A percentile compares a stretch with the other conserved stretches of the same genome.
Evolutionary conservation across 2,797 vertebrate genomes (phyloP).

Genomic region (Siniperca scherzeri): DNA sequence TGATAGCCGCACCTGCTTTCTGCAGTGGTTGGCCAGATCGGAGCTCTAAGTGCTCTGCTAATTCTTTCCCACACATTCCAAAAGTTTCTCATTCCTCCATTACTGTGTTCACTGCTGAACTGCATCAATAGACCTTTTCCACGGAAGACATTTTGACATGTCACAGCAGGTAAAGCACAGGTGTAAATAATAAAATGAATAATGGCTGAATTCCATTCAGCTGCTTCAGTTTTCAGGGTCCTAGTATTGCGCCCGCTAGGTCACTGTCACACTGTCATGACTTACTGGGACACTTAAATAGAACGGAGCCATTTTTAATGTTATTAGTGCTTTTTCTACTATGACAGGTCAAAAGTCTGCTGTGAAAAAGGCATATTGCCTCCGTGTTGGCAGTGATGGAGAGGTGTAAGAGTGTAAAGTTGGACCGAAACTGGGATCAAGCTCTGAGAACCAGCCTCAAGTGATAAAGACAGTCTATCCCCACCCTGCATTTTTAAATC

Average conservation of each 20-base stretch:
- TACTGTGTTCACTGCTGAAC: constrained; percentile 1
- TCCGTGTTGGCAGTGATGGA: background rate
- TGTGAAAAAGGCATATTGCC: background rate
- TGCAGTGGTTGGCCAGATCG: background rate
- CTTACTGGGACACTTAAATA: constrained; percentile 12
- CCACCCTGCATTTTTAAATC: constrained; percentile 3
- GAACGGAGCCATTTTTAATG: constrained; percentile 17
- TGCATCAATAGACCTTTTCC: constrained; percentile 3
- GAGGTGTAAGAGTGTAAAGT: background rate
- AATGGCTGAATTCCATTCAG: constrained; percentile 13
- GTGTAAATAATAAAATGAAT: constrained; percentile 28
- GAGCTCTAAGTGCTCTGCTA: background rate
- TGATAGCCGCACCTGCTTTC: background rate
- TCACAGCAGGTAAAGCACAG: constrained; percentile 15
- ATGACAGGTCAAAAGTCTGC: constrained; percentile 15
- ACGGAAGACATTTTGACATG: background rate
- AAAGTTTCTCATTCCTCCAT: constrained; percentile 6
- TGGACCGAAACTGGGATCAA: constrained; percentile 26
- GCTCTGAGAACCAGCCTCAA: background rate
- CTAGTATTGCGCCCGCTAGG: background rate
- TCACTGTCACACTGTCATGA: constrained; percentile 29
- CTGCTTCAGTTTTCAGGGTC: constrained; percentile 3
- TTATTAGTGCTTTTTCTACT: constrained; percentile 15
- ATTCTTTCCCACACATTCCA: background rate
- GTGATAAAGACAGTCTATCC: background rate